Percentiles rank a stretch among this genome's conserved stretches.
phyloP scores from a whole-genome alignment of 2,888 invertebrate species.

The Nemurella pictetii region DNA sequence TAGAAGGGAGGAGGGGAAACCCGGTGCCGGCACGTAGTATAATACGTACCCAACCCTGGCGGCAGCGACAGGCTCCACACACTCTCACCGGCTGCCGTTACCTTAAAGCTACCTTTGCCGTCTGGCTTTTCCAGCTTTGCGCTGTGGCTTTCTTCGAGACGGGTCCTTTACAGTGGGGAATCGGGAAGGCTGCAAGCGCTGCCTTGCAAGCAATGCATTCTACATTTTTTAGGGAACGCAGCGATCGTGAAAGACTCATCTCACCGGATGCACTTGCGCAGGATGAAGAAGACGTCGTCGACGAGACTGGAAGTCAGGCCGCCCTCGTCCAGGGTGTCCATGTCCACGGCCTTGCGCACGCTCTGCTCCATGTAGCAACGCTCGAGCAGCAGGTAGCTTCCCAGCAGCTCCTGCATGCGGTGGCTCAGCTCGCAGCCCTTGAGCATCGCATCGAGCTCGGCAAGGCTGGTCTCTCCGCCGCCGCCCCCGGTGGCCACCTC shows the following conservation, averaged over 20 bases:
- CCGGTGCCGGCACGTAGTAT: too few relatives aligned
- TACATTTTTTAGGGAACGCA: not conserved
- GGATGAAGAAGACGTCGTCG: conserved; percentile 96
- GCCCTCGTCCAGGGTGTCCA: conserved; percentile 75
- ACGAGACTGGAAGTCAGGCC: conserved; percentile 87
- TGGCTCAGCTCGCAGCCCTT: conserved; percentile 72
- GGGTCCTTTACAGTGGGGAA: too few relatives aligned
- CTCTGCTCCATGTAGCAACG: conserved; percentile 95
- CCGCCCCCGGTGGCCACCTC: conserved; percentile 55
- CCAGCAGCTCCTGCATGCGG: conserved; percentile 80
- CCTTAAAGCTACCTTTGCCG: too few relatives aligned
- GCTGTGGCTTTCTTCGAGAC: too few relatives aligned
- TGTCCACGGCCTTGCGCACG: conserved; percentile 83
- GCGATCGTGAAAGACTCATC: conserved; percentile 38
- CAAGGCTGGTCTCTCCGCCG: conserved; percentile 46
- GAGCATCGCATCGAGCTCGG: conserved; percentile 66
- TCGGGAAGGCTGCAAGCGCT: too few relatives aligned
- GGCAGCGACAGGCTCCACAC: too few relatives aligned
- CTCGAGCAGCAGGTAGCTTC: conserved; percentile 88
- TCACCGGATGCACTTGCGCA: conserved; percentile 89
- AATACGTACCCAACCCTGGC: too few relatives aligned
- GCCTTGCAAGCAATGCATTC: too few relatives aligned
- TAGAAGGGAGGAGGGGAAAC: too few relatives aligned
- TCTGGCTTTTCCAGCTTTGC: too few relatives aligned
- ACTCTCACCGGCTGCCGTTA: too few relatives aligned